These are phyloP conservation scores for Cheilosia impressa DNA, from an alignment of 2,888 invertebrate species.

Conservation along the genomic window DNA sequence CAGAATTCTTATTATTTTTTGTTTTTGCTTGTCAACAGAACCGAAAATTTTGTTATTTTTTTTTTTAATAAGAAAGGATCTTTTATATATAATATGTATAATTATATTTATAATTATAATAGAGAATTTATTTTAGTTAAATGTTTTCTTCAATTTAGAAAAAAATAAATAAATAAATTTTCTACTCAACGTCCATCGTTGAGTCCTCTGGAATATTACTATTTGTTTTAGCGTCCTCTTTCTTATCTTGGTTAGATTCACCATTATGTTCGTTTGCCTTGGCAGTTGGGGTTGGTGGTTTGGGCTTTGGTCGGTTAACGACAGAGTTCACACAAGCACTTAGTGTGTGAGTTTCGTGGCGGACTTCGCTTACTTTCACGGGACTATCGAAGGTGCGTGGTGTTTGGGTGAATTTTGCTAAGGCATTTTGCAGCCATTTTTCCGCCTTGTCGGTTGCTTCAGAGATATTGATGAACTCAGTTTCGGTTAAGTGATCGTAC, in stretches of 20 bases:
- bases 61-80: constrained; percentile 57
- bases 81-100: constrained; percentile 31
- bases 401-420: constrained; percentile 87
- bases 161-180: constrained; percentile 25
- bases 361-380: constrained; percentile 91
- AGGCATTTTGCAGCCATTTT: constrained; percentile 92
- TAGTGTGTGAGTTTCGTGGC: constrained; percentile 88
- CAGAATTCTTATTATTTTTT: neutral
- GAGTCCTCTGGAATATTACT: constrained; percentile 79
- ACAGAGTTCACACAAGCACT: constrained; percentile 87
- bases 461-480: constrained; percentile 91
- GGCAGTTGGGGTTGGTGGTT: constrained; percentile 87
- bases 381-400: constrained; percentile 90
- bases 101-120: constrained; percentile 56
- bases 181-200: constrained; percentile 82
- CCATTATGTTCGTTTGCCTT: constrained; percentile 79
- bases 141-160: constrained; percentile 40
- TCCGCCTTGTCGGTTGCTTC: constrained; percentile 89
- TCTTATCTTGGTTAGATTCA: constrained; percentile 76
- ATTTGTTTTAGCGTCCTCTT: constrained; percentile 73
- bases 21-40: constrained; percentile 35
- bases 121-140: constrained; percentile 70
- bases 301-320: constrained; percentile 95
- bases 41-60: constrained; percentile 29
- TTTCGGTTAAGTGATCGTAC: constrained; percentile 91